Percentiles rank a stretch among this genome's conserved stretches.
Conservation (phyloP, 2,797 vertebrate genomes). For the Oceanodroma leucorhoa region DNA sequence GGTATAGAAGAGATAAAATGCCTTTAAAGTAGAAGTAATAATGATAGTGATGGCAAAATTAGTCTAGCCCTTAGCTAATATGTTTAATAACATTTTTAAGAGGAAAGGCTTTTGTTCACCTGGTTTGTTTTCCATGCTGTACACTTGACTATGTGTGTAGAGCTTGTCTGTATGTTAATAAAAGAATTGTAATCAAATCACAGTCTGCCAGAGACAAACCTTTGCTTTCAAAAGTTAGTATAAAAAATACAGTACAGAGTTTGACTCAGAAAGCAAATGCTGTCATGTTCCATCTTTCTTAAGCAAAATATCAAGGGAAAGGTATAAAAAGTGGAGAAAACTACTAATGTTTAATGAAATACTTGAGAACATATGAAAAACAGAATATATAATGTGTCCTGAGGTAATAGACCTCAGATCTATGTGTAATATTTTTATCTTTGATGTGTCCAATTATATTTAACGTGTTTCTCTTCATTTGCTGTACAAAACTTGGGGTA, state of each 20-base stretch:
- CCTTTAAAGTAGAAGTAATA: neutral
- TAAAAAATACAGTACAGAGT: neutral
- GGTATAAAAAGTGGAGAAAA: neutral
- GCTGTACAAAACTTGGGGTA: neutral
- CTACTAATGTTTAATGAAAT: slow-evolving; percentile 6
- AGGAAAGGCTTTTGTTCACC: neutral
- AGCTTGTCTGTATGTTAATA: neutral
- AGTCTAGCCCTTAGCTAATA: neutral
- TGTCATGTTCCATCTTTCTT: neutral
- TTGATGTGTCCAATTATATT: slow-evolving; percentile 9
- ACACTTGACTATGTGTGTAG: neutral
- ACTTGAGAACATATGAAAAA: neutral
- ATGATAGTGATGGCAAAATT: neutral
- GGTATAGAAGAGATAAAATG: neutral
- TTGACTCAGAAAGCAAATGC: neutral
- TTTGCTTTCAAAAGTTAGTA: neutral
- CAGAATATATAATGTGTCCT: slow-evolving; percentile 8
- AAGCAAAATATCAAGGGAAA: neutral
- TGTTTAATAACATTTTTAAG: neutral
- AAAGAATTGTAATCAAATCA: neutral
- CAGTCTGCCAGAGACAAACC: neutral
- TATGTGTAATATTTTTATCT: slow-evolving; percentile 16
- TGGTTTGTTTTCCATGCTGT: neutral
- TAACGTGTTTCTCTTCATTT: neutral
- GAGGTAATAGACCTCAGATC: neutral